Conservation (phyloP, 2,797 vertebrate species). For the Brotogeris chrysoptera region DNA sequence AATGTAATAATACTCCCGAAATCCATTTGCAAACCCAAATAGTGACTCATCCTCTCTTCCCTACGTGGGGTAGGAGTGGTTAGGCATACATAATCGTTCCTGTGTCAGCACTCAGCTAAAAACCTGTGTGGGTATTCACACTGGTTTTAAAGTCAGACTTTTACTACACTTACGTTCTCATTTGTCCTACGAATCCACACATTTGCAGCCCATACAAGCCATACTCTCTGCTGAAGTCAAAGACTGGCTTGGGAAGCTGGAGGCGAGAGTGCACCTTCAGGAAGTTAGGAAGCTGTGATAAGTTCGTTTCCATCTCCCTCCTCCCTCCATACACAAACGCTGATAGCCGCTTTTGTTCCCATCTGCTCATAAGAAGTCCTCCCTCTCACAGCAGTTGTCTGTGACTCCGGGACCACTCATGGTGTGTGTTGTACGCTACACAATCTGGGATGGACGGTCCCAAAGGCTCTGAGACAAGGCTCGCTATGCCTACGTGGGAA, state of each 20-base stretch:
- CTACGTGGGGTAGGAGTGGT: neutral
- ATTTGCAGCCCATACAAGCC: neutral
- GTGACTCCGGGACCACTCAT: fast-evolving
- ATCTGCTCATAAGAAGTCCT: neutral
- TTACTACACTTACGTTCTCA: neutral
- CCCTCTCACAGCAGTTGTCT: neutral
- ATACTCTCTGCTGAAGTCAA: neutral
- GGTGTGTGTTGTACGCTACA: neutral
- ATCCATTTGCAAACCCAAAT: neutral
- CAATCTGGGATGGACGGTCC: neutral
- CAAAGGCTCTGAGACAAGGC: neutral
- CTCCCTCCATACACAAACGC: neutral
- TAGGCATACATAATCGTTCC: neutral
- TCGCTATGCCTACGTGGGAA: neutral
- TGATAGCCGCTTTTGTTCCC: neutral
- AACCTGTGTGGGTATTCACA: neutral
- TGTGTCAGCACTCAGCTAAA: neutral
- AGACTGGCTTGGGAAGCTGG: neutral
- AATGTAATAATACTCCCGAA: neutral
- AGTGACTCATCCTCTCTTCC: neutral
- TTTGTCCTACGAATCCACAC: neutral
- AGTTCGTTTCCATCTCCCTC: neutral
- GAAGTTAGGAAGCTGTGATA: neutral
- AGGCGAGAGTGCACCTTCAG: neutral
- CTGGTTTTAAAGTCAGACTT: neutral